Evolutionary conservation across 2,797 vertebrate species (phyloP).

Genomic region (Falco novaeseelandiae): DNA sequence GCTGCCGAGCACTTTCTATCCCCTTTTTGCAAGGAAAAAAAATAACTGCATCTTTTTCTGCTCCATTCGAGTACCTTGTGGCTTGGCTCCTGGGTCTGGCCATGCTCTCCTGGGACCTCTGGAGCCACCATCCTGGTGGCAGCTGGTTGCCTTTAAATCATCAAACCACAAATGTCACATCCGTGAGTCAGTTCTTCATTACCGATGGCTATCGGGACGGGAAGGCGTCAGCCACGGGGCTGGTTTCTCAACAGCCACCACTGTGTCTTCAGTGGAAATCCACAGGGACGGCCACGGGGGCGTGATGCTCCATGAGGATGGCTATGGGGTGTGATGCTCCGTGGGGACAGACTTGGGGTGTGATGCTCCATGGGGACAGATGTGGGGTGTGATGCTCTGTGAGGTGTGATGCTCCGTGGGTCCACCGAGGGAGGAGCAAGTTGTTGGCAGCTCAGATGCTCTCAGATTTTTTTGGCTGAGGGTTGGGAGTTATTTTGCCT

Average conservation of each 20-base stretch:
- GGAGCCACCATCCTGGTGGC: fast-evolving
- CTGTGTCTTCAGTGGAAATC: background rate
- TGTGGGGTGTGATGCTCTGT: fast-evolving
- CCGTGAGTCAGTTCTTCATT: background rate
- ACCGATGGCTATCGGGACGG: background rate
- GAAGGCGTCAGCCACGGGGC: background rate
- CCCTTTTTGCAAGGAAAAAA: background rate
- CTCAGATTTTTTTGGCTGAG: background rate
- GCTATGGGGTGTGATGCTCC: background rate
- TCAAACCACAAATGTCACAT: constrained; percentile 2
- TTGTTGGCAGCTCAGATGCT: fast-evolving
- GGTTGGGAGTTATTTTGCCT: background rate
- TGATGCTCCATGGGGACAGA: background rate
- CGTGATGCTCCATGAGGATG: fast-evolving
- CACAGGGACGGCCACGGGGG: background rate
- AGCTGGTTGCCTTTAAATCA: background rate
- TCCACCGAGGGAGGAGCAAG: fast-evolving
- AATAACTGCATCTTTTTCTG: background rate
- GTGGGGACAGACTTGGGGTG: background rate
- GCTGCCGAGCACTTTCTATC: background rate
- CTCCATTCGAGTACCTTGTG: fast-evolving
- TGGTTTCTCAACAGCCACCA: background rate
- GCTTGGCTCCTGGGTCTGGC: background rate
- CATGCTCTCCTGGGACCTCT: background rate
- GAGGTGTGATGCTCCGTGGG: background rate